Base-by-base conservation (phyloP, 2,888 invertebrate genomes). In the Synanthedon myopaeformis region DNA sequence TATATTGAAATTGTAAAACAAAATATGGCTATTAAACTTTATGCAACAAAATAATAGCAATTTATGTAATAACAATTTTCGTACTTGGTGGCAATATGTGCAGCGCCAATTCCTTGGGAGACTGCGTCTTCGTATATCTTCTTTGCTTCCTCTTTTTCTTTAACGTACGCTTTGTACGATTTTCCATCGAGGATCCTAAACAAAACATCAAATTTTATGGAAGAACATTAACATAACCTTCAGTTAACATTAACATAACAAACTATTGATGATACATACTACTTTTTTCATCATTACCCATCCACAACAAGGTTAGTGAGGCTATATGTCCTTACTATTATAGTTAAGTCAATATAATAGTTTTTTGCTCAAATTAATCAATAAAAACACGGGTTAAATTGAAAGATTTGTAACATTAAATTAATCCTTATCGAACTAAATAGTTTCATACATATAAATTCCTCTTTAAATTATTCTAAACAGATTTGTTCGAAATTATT, bases 111-210 rank as follows among this genome's bases (percentile, higher is more conserved):
- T 13, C 92, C 92, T 54, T 86, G 84, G 2, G 83, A 80, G 2
- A 91, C 89, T 1, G 91, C 91, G 59, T 89, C 69, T 28, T 80
- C 74, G 64, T 89, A 90, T 49, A 89, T 88, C 65, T 86, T 77
- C 65, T 91, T 90, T 0, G 91, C 92, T 67, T 90, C 89, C 64
- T 90, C 89, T 63, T 91, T 91, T 67, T 90, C 91, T 66, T 91
- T 89, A 0, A 92, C 90, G 61, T 91, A 91, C 0, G 91, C 91
- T 60, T 90, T 89, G 70, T 91, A 91, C 2, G 89, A 79, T 68
- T 90, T 91, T 19, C 90, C 91, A 55, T 88, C 89, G 10, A 91
- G 80, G 55, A 89, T 90, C 89, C 90, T 90, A 70, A 52, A 76
- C 69, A 57, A 57, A 53, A 35, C 3, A 35, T 35, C 10, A 10